These are phyloP conservation scores for Eulemur albifrons DNA, from an alignment of 2,797 vertebrate species.

Conservation along the genomic window DNA sequence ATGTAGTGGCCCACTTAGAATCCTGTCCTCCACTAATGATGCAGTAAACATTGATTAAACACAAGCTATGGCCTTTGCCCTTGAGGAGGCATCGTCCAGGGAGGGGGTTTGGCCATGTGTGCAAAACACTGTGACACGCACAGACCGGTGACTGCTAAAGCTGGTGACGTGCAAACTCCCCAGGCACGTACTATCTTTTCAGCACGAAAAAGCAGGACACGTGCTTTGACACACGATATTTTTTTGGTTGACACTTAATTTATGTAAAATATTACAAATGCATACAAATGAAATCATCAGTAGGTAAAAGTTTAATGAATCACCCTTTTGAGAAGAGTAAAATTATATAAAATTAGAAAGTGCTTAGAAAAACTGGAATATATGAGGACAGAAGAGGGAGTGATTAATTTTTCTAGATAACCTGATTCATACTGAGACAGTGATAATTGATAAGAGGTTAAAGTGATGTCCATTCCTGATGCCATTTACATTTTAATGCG, in stretches of 20 bases:
- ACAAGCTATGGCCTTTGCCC: background rate
- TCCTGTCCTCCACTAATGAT: background rate
- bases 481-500: background rate
- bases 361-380: background rate
- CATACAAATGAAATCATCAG: background rate
- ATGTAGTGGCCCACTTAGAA: background rate
- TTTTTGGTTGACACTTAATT: background rate
- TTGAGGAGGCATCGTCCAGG: background rate
- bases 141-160: background rate
- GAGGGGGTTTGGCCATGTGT: background rate
- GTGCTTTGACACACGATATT: background rate
- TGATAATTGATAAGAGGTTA: background rate
- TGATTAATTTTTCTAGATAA: conserved; percentile 42
- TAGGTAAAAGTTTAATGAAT: conserved; percentile 17
- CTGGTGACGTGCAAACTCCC: background rate
- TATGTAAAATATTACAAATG: conserved; percentile 19
- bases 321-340: background rate
- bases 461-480: background rate
- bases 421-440: background rate
- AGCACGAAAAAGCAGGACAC: background rate
- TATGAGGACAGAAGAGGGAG: background rate
- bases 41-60: background rate
- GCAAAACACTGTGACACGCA: background rate
- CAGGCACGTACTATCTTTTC: background rate
- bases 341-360: conserved; percentile 27